Conservation (phyloP, 2,797 vertebrate genomes). For the Cossypha caffra region DNA sequence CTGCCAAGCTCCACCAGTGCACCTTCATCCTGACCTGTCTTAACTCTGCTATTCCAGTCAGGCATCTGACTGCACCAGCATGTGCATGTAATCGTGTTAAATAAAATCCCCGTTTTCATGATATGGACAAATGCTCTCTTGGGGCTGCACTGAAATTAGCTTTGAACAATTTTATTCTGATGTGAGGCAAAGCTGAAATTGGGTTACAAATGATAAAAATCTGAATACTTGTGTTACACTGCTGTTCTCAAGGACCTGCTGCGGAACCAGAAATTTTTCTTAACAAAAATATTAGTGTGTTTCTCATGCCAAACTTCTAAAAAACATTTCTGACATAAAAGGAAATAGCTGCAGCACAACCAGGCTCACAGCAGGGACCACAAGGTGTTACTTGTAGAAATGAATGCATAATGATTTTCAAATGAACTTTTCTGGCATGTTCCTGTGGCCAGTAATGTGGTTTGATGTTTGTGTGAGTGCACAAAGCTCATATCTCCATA, state of each 20-base stretch:
- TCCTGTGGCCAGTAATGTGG: background rate
- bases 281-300: background rate
- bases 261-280: background rate
- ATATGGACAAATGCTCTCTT: background rate
- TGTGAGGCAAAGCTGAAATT: background rate
- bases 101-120: slow-evolving; percentile 6
- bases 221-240: background rate
- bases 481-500: background rate
- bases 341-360: background rate
- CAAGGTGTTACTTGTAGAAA: slow-evolving; percentile 47
- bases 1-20: slow-evolving; percentile 44
- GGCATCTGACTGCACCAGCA: background rate
- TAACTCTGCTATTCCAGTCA: background rate
- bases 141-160: slow-evolving; percentile 2
- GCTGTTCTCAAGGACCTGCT: background rate
- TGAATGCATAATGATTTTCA: slow-evolving; percentile 41
- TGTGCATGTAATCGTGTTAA: background rate
- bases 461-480: background rate
- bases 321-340: slow-evolving; percentile 4
- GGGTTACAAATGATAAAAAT: slow-evolving; percentile 29
- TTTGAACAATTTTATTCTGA: slow-evolving; percentile 47
- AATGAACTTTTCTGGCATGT: slow-evolving; percentile 19
- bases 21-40: slow-evolving; percentile 54
- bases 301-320: background rate
- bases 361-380: background rate